phyloP scores from a whole-genome alignment of 2,888 invertebrate genomes.

The Cheilosia scutellata region DNA sequence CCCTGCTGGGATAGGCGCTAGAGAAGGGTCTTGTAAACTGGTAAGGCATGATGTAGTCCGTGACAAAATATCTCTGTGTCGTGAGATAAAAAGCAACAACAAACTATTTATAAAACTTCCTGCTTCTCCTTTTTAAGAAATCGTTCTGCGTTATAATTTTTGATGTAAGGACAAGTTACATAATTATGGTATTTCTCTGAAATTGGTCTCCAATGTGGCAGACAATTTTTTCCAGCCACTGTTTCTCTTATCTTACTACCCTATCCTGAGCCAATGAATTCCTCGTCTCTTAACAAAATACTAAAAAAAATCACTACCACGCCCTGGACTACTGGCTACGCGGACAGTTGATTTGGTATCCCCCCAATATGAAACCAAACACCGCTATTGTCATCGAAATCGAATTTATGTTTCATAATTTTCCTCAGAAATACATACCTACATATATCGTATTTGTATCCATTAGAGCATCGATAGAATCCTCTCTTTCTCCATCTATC shows the following conservation, averaged over 20 bases:
- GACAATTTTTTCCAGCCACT: slow-evolving; percentile 26
- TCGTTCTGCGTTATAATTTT: no score
- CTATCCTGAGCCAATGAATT: neutral
- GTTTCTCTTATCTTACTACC: slow-evolving; percentile 23
- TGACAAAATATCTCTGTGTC: no score
- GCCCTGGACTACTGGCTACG: slow-evolving; percentile 45
- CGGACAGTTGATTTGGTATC: neutral
- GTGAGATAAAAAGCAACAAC: no score
- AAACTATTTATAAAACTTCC: no score
- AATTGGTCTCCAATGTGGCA: no score
- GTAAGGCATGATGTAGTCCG: no score
- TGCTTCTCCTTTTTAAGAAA: no score
- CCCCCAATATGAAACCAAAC: slow-evolving; percentile 36
- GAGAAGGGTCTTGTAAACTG: no score
- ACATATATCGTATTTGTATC: slow-evolving; percentile 34
- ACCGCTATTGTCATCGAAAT: slow-evolving; percentile 62
- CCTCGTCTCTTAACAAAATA: neutral
- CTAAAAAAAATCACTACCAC: slow-evolving; percentile 1
- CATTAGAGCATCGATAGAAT: slow-evolving; percentile 46
- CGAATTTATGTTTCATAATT: slow-evolving; percentile 73
- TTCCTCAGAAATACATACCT: slow-evolving; percentile 16
- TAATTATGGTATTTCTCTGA: no score
- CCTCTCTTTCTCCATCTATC: neutral
- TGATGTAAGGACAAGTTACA: no score
- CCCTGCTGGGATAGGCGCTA: no score